phyloP scores from a whole-genome alignment of 2,888 invertebrate species.

The Cataglyphis livida region DNA sequence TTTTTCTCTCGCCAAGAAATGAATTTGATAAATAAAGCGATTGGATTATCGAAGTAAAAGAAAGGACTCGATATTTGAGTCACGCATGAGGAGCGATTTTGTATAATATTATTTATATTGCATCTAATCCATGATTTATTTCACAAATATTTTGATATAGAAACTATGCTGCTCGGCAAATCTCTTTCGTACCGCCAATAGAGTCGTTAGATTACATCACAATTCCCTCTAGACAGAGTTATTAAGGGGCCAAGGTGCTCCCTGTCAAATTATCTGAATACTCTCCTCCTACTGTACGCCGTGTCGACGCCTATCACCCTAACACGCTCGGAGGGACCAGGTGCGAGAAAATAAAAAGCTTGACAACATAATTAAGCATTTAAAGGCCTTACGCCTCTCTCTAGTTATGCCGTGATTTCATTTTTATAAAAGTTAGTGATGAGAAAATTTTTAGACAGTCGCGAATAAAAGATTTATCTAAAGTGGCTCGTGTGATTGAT shows the following conservation, averaged over 20 bases:
- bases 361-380: slow-evolving; percentile 52
- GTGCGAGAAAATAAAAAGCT: slow-evolving; percentile 44
- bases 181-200: slow-evolving; percentile 27
- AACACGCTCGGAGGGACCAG: slow-evolving; percentile 42
- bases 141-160: neutral
- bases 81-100: neutral
- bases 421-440: neutral
- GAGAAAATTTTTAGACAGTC: neutral
- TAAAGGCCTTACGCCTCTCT: slow-evolving; percentile 19
- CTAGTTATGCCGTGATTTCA: neutral
- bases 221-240: slow-evolving; percentile 58
- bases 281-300: slow-evolving; percentile 60
- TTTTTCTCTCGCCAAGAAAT: neutral
- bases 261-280: slow-evolving; percentile 64
- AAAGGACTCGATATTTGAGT: neutral
- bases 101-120: neutral
- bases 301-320: slow-evolving; percentile 61
- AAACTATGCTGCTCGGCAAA: neutral
- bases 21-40: neutral
- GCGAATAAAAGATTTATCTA: slow-evolving; percentile 1
- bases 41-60: neutral
- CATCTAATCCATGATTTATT: neutral
- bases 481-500: neutral
- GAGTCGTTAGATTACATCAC: slow-evolving; percentile 52
- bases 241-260: slow-evolving; percentile 60